These are phyloP conservation scores for Cantharis flavilabris DNA, from an alignment of 2,888 invertebrate species.

Conservation along the genomic window DNA sequence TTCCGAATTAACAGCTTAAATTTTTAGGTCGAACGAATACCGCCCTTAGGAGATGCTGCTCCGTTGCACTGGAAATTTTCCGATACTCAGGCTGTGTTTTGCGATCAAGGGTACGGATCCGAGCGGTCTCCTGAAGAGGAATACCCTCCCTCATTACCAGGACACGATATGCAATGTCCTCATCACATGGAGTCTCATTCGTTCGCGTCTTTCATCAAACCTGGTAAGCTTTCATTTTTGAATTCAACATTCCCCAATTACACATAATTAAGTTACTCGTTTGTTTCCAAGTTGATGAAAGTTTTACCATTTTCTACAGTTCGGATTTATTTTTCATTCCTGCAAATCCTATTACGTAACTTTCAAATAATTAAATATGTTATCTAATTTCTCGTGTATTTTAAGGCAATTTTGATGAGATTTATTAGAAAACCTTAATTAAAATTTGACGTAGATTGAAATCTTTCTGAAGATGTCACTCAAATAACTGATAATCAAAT, in stretches of 20 bases:
- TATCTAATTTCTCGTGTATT: not conserved
- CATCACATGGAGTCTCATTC: constrained; percentile 65
- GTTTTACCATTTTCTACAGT: not conserved
- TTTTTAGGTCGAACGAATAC: constrained; percentile 56
- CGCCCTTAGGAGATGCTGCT: constrained; percentile 53
- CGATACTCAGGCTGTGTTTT: constrained; percentile 52
- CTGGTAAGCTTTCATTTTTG: constrained; percentile 60
- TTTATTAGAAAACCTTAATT: not conserved
- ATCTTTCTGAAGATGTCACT: not conserved
- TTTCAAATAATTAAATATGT: not conserved
- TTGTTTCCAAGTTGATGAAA: not conserved
- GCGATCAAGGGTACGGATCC: constrained; percentile 78
- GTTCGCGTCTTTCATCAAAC: constrained; percentile 71
- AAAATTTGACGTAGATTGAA: not conserved
- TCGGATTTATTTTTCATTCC: not conserved
- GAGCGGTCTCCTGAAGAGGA: constrained; percentile 80
- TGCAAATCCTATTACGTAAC: not conserved
- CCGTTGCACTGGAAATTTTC: constrained; percentile 56
- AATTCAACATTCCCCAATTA: not conserved
- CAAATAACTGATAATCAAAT: not conserved
- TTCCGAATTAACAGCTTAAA: not conserved
- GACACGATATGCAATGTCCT: constrained; percentile 60
- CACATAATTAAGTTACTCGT: not conserved
- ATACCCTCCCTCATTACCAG: constrained; percentile 69
- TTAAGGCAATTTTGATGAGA: not conserved